Conservation (phyloP, 2,113 vertebrate species). For the Orcinus orca region DNA sequence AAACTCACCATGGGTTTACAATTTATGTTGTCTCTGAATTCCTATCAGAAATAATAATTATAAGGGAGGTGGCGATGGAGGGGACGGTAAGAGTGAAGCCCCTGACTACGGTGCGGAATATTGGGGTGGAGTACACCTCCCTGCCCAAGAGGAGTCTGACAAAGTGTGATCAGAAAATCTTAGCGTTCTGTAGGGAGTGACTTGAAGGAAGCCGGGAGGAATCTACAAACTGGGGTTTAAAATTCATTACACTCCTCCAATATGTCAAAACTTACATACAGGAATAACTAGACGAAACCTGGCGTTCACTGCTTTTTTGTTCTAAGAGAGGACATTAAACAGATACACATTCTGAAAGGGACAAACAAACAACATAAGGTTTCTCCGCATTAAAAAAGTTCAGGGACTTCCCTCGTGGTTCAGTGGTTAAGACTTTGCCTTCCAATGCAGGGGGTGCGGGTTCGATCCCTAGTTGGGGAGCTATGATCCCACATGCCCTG, state of each 20-base stretch:
- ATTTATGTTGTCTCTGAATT: not conserved
- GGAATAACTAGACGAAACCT: not conserved
- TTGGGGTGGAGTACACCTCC: not conserved
- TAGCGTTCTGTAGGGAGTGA: not conserved
- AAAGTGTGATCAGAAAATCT: not conserved
- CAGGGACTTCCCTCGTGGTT: no score
- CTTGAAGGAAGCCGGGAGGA: not conserved
- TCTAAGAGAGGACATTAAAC: not conserved
- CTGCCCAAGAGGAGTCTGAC: not conserved
- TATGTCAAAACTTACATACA: not conserved
- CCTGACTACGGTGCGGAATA: rapidly evolving
- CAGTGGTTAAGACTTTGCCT: no score
- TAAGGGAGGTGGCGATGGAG: not conserved
- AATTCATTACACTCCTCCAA: not conserved
- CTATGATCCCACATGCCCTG: no score
- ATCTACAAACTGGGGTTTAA: not conserved
- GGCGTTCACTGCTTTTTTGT: not conserved
- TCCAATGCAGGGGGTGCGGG: no score
- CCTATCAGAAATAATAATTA: not conserved
- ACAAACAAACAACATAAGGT: not conserved
- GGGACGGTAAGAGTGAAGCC: rapidly evolving
- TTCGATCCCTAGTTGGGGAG: no score
- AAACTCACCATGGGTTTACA: not conserved
- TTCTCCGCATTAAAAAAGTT: not conserved
- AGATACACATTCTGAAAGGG: not conserved